Evolutionary conservation across 2,888 invertebrate genomes (phyloP), one percentile per base, ranked within the genome.

Genomic region (Macaria liturata): DNA sequence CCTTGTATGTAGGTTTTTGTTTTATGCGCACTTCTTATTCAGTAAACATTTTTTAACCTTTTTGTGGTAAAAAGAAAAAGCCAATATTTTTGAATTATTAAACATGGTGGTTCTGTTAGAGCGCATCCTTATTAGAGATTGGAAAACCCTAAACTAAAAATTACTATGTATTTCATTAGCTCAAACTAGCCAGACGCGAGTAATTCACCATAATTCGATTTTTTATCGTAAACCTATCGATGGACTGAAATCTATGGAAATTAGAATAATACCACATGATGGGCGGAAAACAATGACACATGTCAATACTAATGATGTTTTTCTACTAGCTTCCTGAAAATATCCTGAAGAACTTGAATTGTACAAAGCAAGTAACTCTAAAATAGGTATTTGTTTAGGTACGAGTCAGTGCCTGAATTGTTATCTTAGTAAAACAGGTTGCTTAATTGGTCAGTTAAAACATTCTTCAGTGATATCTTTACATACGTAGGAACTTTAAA

Each of bases 191-290:
- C 20, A 51, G 9, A 53, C 45, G 39, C 43, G 9, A n/a, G 44
- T 53, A 59, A 64, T 65, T 44, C 48, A 54, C 34, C 34, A 59
- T 59, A 65, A 62, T 64, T 65, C 56, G 49, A 46, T 54, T 81
- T 59, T 56, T 70, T 81, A 85, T 84, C 81, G 64, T 61, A 69
- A 76, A 82, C 82, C 81, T 78, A 82, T 80, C 64, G 65, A 56
- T 49, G 32, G 39, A 32, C 56, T 51, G 46, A 52, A 58, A 55
- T 53, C 46, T 47, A 52, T 61, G 44, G 40, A 45, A 57, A 67
- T 65, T 64, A 59, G 59, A 57, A 68, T 74, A 71, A 76, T 79
- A 74, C 64, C 63, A 70, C 65, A 57, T 78, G 80, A 81, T 81
- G 71, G 72, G 68, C 53, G 59, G 65, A 69, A 75, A 77, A 73